Evolutionary conservation across 1,140 invertebrate species (phyloP).

Genomic region (Aethina tumida): DNA sequence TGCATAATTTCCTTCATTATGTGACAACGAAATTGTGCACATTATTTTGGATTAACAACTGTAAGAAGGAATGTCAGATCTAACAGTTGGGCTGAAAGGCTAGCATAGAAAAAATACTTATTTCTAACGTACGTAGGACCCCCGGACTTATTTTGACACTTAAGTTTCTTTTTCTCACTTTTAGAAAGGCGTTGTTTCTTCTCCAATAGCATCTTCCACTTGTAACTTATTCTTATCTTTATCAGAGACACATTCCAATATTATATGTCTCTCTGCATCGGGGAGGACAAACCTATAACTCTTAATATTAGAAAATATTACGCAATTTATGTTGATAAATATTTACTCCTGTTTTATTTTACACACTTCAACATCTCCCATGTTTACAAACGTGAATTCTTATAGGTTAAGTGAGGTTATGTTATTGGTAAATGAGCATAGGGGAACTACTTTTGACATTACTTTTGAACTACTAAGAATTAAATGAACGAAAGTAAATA

Average conservation of each 20-base stretch:
- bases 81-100: too few species aligned
- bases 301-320: slow-evolving; percentile 18
- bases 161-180: slow-evolving; percentile 38
- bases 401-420: too few species aligned
- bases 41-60: too few species aligned
- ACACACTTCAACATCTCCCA: slow-evolving; percentile 39
- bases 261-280: slow-evolving; percentile 34
- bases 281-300: slow-evolving; percentile 39
- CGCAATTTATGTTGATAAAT: slow-evolving; percentile 10
- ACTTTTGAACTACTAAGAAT: too few species aligned
- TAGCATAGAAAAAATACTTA: too few species aligned
- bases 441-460: too few species aligned
- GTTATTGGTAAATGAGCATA: too few species aligned
- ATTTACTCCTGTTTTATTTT: slow-evolving; percentile 45
- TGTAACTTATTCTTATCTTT: slow-evolving; percentile 38
- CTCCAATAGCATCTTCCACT: slow-evolving; percentile 16
- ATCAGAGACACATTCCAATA: slow-evolving; percentile 35
- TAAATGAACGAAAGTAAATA: too few species aligned
- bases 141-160: slow-evolving; percentile 33
- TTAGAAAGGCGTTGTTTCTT: slow-evolving; percentile 35
- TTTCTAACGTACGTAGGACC: slow-evolving; percentile 23
- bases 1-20: too few species aligned
- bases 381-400: too few species aligned
- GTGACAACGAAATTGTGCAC: too few species aligned
- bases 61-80: too few species aligned